Conservation (phyloP, 2,888 invertebrate species). For the Yponomeuta evonymella region DNA sequence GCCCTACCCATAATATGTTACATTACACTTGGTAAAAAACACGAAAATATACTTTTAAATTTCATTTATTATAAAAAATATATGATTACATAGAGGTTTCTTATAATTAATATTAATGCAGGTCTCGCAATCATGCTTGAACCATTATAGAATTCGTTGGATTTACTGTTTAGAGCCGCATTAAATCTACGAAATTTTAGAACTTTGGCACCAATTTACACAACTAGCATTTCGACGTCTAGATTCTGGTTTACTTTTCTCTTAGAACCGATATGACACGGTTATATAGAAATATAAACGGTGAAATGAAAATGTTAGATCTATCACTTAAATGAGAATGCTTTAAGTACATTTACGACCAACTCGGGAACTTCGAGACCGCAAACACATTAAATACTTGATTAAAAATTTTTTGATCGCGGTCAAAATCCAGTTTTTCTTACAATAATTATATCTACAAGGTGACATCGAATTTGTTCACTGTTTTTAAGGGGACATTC, state of each 20-base stretch:
- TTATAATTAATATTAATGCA: constrained; percentile 21
- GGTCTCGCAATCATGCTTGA: constrained; percentile 22
- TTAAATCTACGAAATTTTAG: constrained; percentile 24
- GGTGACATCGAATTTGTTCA: too few species aligned
- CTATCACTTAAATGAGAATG: not conserved
- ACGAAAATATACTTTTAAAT: not conserved
- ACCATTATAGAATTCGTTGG: constrained; percentile 22
- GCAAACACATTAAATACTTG: too few species aligned
- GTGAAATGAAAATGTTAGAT: not conserved
- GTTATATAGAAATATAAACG: not conserved
- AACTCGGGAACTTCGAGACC: too few species aligned
- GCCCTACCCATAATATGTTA: too few species aligned
- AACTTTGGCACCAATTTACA: constrained; percentile 63
- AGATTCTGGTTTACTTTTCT: not conserved
- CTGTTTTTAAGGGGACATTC: too few species aligned
- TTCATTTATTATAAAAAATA: constrained; percentile 47
- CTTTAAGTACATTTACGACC: not conserved
- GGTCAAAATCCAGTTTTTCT: too few species aligned
- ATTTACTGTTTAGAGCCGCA: not conserved
- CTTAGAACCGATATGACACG: not conserved
- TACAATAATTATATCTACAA: too few species aligned
- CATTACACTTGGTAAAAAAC: too few species aligned
- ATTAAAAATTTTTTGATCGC: too few species aligned
- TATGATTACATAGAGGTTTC: constrained; percentile 37
- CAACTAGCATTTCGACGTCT: constrained; percentile 17